A percentile compares a stretch with the other conserved stretches of the same genome.
phyloP scores from a whole-genome alignment of 2,113 vertebrate species.

The Myiagra hebetior region DNA sequence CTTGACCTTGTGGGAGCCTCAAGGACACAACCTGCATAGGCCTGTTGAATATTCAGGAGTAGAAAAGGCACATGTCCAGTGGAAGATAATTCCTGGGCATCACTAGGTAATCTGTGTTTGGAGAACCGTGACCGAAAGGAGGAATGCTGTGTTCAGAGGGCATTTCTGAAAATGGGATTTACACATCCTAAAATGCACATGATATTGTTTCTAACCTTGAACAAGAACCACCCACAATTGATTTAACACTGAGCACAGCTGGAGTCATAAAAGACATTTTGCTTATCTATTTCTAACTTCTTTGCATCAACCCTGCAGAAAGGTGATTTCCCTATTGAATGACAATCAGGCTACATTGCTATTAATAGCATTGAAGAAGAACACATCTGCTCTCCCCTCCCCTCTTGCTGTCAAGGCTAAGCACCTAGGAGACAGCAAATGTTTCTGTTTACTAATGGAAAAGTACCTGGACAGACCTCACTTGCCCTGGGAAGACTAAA shows the following conservation, averaged over 20 bases:
- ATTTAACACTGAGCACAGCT: not conserved
- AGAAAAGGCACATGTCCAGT: not conserved
- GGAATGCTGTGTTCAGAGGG: not conserved
- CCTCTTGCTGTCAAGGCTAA: slow-evolving; percentile 24
- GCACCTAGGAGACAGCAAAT: slow-evolving; percentile 52
- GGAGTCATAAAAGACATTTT: not conserved
- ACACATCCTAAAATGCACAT: not conserved
- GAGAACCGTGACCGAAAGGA: accelerated
- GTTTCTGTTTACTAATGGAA: slow-evolving; percentile 50
- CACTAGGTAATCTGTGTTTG: not conserved
- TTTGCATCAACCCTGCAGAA: not conserved
- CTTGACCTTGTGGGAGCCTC: not conserved
- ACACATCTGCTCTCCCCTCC: slow-evolving; percentile 32
- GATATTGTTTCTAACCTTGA: not conserved
- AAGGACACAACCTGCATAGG: not conserved
- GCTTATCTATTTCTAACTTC: not conserved
- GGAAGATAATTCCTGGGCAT: not conserved
- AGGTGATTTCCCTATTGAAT: slow-evolving; percentile 48
- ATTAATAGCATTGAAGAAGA: slow-evolving; percentile 51
- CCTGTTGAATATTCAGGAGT: not conserved
- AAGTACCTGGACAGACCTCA: slow-evolving; percentile 51
- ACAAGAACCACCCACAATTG: not conserved
- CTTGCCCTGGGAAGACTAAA: slow-evolving; percentile 12
- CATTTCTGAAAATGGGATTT: not conserved
- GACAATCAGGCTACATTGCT: slow-evolving; percentile 38